Conservation (phyloP, 64 coral and sea anemone genomes). For the Astreopora myriophthalma region DNA sequence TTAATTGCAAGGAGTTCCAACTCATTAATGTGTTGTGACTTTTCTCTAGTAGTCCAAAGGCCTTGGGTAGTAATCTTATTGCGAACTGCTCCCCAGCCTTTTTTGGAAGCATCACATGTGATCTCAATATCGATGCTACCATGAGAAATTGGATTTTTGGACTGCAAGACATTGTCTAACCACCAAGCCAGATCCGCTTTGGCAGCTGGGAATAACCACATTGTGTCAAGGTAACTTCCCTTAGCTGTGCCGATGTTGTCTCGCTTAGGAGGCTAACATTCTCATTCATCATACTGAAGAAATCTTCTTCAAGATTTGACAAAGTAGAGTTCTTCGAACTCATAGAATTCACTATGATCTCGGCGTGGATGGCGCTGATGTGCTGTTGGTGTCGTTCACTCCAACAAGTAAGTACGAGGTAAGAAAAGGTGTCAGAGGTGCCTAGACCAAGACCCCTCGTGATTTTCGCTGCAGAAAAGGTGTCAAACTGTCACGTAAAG, state of each 20-base stretch:
- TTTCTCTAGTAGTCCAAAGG: neutral
- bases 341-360: neutral
- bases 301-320: neutral
- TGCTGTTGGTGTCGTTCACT: neutral
- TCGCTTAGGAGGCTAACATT: neutral
- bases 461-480: neutral
- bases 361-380: neutral
- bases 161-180: no score
- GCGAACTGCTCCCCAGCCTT: neutral
- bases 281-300: neutral
- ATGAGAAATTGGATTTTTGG: no score
- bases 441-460: neutral
- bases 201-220: no score
- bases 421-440: neutral
- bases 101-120: slow-evolving; percentile 11
- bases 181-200: no score
- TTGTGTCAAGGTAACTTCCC: no score
- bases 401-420: neutral
- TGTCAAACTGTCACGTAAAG: neutral
- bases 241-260: neutral
- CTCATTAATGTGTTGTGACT: neutral
- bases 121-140: no score
- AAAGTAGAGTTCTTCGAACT: neutral
- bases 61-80: neutral
- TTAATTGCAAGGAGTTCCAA: neutral